phyloP scores from a whole-genome alignment of 2,888 invertebrate species.

The Pristionchus maxplancki region DNA sequence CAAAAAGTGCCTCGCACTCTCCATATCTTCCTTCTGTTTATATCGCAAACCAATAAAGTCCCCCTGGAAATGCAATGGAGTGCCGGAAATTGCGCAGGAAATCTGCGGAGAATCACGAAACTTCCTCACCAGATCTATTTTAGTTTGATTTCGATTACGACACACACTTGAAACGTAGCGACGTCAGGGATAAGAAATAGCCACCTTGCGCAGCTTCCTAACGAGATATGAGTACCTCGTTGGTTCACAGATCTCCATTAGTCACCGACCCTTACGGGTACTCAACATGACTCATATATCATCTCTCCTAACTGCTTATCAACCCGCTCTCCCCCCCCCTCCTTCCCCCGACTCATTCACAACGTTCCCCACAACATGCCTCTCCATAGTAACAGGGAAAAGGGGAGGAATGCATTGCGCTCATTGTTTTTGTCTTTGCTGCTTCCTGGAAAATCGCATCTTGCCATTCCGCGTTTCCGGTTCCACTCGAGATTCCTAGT shows the following conservation, averaged over 20 bases:
- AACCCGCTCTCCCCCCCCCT: background rate
- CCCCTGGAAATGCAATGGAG: background rate
- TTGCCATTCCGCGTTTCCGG: background rate
- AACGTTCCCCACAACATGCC: background rate
- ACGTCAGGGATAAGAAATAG: background rate
- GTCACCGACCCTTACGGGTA: background rate
- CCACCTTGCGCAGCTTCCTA: background rate
- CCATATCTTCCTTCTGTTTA: too few species aligned
- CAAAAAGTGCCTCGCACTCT: too few species aligned
- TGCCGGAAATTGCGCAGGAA: background rate
- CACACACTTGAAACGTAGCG: background rate
- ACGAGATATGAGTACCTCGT: background rate
- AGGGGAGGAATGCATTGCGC: background rate
- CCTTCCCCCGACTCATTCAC: background rate
- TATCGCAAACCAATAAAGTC: background rate
- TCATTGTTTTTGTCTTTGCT: constrained; percentile 13
- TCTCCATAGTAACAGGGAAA: constrained; percentile 37
- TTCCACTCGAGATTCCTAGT: background rate
- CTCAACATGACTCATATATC: constrained; percentile 1
- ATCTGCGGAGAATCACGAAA: background rate
- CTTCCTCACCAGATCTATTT: background rate
- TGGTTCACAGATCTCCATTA: background rate
- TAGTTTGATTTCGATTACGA: background rate
- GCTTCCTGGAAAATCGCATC: background rate
- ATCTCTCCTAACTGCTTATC: background rate